Evolutionary conservation across 2,113 vertebrate species (phyloP).

Genomic region (Trichechus manatus): DNA sequence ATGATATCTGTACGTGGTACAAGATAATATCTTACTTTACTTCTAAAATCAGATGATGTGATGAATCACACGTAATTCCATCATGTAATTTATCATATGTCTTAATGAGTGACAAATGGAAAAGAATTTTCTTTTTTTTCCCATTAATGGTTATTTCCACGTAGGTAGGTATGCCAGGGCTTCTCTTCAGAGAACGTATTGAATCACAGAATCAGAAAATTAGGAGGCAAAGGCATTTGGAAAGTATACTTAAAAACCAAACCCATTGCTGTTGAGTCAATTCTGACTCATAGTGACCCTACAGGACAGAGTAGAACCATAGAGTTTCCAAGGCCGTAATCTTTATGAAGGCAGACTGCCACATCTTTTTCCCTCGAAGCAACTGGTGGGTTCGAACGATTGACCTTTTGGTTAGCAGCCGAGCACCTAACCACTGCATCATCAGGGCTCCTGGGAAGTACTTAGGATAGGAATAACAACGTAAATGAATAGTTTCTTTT

Average conservation of each 20-base stretch:
- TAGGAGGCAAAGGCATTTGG: background rate
- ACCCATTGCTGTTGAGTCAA: background rate
- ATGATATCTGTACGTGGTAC: slow-evolving; percentile 56
- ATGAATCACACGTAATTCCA: slow-evolving; percentile 61
- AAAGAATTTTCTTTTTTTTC: background rate
- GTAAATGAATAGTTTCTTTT: no score
- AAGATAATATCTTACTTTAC: slow-evolving; percentile 64
- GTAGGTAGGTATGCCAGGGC: background rate
- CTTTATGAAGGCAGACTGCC: no score
- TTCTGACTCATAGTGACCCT: background rate
- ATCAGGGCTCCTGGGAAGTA: no score
- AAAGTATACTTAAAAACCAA: background rate
- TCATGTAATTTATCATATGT: slow-evolving; percentile 59
- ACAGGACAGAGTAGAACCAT: background rate
- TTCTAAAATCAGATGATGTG: slow-evolving; percentile 65
- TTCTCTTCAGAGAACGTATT: slow-evolving; percentile 41
- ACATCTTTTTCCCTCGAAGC: no score
- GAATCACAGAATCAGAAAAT: slow-evolving; percentile 55
- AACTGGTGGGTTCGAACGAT: no score
- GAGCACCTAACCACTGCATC: no score
- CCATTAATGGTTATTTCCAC: background rate
- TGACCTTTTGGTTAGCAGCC: no score
- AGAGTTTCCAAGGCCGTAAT: background rate
- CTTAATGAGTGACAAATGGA: slow-evolving; percentile 72
- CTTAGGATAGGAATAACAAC: no score